A percentile compares a stretch with the other conserved stretches of the same genome.
These are phyloP conservation scores for Sciurus niger DNA, from an alignment of 2,113 vertebrate genomes.

Conservation along the genomic window DNA sequence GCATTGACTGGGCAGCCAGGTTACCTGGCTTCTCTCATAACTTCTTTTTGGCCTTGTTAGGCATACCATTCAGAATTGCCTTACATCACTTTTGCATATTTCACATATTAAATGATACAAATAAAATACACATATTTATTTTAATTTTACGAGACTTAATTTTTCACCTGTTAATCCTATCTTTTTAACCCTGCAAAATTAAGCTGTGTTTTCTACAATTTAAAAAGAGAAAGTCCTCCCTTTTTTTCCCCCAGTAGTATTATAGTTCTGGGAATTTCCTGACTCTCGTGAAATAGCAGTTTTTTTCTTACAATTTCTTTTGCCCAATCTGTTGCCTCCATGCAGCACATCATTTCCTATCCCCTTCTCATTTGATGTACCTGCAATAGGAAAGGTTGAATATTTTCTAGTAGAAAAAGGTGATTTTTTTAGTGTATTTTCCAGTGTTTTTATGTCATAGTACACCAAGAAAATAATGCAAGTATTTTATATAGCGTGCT, in stretches of 20 bases:
- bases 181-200: background rate
- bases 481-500: background rate
- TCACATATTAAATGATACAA: conserved; percentile 41
- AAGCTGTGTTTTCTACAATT: background rate
- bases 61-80: background rate
- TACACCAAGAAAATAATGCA: background rate
- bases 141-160: conserved; percentile 62
- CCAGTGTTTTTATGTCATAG: background rate
- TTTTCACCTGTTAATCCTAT: conserved; percentile 51
- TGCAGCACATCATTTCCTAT: background rate
- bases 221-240: conserved; percentile 1
- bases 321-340: background rate
- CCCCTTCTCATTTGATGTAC: background rate
- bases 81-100: conserved; percentile 29
- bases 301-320: background rate
- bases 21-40: conserved; percentile 68
- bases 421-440: background rate
- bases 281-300: background rate
- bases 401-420: conserved; percentile 29
- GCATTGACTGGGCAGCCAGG: conserved; percentile 56
- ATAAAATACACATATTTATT: conserved; percentile 62
- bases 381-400: background rate
- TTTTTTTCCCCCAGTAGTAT: background rate
- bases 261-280: background rate
- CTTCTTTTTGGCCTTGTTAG: conserved; percentile 45